Evolutionary conservation across 37 sponge, comb jelly and placozoan genomes (phyloP), one percentile per base, ranked within the genome.

Genomic region (Halisarca cf. caerulea): DNA sequence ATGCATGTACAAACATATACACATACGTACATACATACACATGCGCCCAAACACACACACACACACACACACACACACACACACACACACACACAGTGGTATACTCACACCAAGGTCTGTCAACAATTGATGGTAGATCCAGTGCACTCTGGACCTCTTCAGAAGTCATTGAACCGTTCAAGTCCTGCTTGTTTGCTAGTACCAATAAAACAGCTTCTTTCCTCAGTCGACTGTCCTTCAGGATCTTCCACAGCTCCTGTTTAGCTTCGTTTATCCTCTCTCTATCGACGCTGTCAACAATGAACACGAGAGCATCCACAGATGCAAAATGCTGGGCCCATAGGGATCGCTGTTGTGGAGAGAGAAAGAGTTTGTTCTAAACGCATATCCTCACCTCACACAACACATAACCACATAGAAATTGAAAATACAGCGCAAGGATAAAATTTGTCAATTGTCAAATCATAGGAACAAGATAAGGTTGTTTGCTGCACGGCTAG

Each of bases 131-230:
- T 14, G 51, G 18, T 3, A 86, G 51, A 21, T 58, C 87, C 1
- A 86, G 66, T 27, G 59, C 53, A n/a, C 60, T 62, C 21, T 59
- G 47, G 9, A 86, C 53, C 36, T 86, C 81, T 44, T 81, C 69
- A 8, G 27, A 2, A 33, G 66, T 60, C 81, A 86, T 28, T 1
- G 68, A 28, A 25, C 28, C 28, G 28, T 45, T 42, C 25, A 86
- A 45, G 57, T 86, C 87, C 24, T 86, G 87, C 55, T 86, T 86
- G 57, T 86, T 86, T 25, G 87, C 87, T 20, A 86, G 23, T 17
- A 86, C 87, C 6, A 86, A 59, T 0, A 86, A 9, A 6, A 82
- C 37, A 28, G 87, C 87, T 27, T 86, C 81, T 34, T 81, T 60
- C 21, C 77, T 40, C 4, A 86, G 51, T 40, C 57, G 28, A 6